Evolutionary conservation across 1,140 invertebrate genomes (phyloP).

Genomic region (Antheraea pernyi): DNA sequence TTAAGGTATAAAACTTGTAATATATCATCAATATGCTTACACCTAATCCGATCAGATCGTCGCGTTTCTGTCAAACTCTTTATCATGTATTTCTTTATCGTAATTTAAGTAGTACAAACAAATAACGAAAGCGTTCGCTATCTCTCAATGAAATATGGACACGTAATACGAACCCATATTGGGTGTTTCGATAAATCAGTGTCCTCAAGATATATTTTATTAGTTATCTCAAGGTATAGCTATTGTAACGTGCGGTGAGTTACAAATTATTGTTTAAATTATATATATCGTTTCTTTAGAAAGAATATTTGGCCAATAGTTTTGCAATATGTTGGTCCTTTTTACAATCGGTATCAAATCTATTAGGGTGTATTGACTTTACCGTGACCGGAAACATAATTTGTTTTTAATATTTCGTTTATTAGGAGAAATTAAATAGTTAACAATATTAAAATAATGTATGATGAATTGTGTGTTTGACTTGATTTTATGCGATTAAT

Average conservation of each 20-base stretch:
- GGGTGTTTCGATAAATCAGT: conserved; percentile 9
- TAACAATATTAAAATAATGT: too few species aligned
- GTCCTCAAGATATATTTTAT: conserved; percentile 1
- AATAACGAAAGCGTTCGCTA: not conserved
- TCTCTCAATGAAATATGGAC: conserved; percentile 1
- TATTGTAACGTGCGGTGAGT: conserved; percentile 2
- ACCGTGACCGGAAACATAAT: too few species aligned
- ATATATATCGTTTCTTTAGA: not conserved
- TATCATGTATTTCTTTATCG: not conserved
- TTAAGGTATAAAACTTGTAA: too few species aligned
- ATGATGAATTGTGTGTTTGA: too few species aligned
- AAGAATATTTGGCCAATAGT: not conserved
- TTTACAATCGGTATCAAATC: too few species aligned
- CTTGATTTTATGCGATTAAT: too few species aligned
- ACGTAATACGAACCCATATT: not conserved
- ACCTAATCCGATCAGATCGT: not conserved
- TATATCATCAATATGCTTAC: not conserved
- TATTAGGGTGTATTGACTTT: too few species aligned
- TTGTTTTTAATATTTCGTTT: too few species aligned
- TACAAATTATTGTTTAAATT: not conserved
- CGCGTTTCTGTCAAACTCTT: not conserved
- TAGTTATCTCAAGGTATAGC: conserved; percentile 4
- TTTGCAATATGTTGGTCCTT: not conserved
- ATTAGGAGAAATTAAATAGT: too few species aligned
- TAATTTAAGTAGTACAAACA: not conserved